phyloP scores from a whole-genome alignment of 2,113 vertebrate genomes.

The Oryzias celebensis region DNA sequence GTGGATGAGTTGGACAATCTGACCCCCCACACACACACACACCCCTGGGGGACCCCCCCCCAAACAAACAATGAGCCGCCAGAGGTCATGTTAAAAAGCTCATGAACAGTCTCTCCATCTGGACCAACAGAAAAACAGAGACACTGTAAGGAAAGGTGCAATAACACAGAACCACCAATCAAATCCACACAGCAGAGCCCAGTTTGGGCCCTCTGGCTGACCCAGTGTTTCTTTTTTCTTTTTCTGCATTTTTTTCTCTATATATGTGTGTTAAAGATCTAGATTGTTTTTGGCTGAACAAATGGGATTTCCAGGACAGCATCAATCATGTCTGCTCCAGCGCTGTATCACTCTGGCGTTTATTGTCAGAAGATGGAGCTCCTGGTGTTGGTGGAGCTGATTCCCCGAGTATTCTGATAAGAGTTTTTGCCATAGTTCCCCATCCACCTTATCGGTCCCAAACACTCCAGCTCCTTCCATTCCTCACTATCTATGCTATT shows the following conservation, averaged over 20 bases:
- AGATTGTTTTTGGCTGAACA: conserved; percentile 61
- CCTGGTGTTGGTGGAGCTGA: conserved; percentile 43
- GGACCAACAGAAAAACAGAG: conserved; percentile 47
- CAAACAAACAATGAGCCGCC: conserved; percentile 68
- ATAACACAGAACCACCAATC: conserved; percentile 42
- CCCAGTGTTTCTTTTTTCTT: conserved; percentile 9
- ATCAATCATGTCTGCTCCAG: conserved; percentile 45
- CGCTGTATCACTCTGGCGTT: conserved; percentile 29
- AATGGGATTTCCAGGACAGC: conserved; percentile 25
- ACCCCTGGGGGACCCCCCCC: conserved; percentile 56
- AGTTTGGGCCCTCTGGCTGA: conserved; percentile 19
- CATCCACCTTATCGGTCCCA: conserved; percentile 67
- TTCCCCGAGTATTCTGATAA: conserved; percentile 52
- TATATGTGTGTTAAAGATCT: conserved; percentile 54
- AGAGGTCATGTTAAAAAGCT: conserved; percentile 63
- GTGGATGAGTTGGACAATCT: conserved; percentile 44
- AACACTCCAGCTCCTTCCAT: conserved; percentile 65
- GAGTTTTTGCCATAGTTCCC: conserved; percentile 50
- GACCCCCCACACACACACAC: conserved; percentile 14
- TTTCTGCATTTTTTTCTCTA: conserved; percentile 29
- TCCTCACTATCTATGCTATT: conserved; percentile 71
- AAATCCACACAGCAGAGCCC: conserved; percentile 26
- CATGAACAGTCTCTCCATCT: conserved; percentile 70
- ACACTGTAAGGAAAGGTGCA: conserved; percentile 32
- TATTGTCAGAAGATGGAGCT: conserved; percentile 34